A percentile compares a stretch with the other conserved stretches of the same genome.
Conservation (phyloP, 1,140 invertebrate genomes). For the Brevipalpus yothersi region DNA sequence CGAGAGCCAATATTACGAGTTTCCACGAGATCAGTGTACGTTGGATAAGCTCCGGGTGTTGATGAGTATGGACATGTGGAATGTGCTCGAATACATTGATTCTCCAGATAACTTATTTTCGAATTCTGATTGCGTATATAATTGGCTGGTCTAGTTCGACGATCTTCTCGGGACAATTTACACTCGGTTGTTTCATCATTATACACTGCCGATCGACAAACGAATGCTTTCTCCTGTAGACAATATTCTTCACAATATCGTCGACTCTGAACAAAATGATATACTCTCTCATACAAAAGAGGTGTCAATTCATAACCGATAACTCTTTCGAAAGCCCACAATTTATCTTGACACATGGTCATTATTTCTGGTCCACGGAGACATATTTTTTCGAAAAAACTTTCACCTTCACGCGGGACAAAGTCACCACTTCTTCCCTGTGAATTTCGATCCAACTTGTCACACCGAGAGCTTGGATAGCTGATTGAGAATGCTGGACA, state of each 20-base stretch:
- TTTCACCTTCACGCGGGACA: slow-evolving; percentile 19
- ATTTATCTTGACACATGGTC: slow-evolving; percentile 19
- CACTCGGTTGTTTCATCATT: slow-evolving; percentile 22
- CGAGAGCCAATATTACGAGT: slow-evolving; percentile 18
- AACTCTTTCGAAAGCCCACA: slow-evolving; percentile 26
- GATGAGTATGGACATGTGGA: slow-evolving; percentile 15
- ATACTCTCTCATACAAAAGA: slow-evolving; percentile 18
- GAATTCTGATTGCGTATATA: slow-evolving; percentile 19
- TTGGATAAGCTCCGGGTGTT: slow-evolving; percentile 19
- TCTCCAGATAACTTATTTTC: slow-evolving; percentile 26
- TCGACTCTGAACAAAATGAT: slow-evolving; percentile 20
- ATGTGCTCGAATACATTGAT: slow-evolving; percentile 22
- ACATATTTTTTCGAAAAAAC: slow-evolving; percentile 28
- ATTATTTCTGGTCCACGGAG: slow-evolving; percentile 17
- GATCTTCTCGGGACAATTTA: slow-evolving; percentile 21
- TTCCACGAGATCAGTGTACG: slow-evolving; percentile 23
- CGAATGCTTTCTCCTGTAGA: slow-evolving; percentile 18
- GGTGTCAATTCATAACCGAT: slow-evolving; percentile 21
- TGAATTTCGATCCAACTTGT: slow-evolving; percentile 25
- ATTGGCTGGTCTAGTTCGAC: slow-evolving; percentile 19
- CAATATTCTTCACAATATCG: slow-evolving; percentile 25
- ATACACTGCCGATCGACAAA: slow-evolving; percentile 25
- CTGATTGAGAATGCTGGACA: slow-evolving; percentile 25
- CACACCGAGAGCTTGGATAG: slow-evolving; percentile 22
- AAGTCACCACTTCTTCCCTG: slow-evolving; percentile 23